Evolutionary conservation across 2,113 vertebrate species (phyloP).

Genomic region (Chaenogobius annularis): DNA sequence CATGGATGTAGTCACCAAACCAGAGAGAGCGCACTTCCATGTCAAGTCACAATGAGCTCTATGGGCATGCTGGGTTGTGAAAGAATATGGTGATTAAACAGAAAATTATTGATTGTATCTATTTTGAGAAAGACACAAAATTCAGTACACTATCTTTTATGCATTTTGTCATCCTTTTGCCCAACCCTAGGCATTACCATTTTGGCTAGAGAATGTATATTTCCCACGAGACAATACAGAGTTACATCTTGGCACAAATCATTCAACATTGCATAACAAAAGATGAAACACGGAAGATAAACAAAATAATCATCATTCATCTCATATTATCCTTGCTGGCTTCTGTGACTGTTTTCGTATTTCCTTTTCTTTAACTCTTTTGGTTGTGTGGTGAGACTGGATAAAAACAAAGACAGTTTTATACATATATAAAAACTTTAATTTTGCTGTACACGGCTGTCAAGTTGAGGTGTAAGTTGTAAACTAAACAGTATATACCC

Average conservation of each 20-base stretch:
- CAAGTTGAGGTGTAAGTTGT: constrained; percentile 6
- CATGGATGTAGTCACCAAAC: constrained; percentile 61
- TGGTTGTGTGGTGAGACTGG: constrained; percentile 1
- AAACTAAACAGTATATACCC: constrained; percentile 5
- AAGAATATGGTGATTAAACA: constrained; percentile 24
- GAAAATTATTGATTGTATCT: constrained; percentile 43
- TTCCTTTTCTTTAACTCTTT: background rate
- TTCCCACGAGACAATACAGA: constrained; percentile 73
- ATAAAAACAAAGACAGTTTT: background rate
- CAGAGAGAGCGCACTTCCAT: constrained; percentile 64
- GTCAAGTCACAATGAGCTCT: constrained; percentile 70
- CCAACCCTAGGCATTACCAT: constrained; percentile 63
- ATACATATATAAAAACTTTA: background rate
- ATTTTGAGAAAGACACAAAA: constrained; percentile 46
- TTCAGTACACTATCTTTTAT: constrained; percentile 45
- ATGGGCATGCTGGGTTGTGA: constrained; percentile 69
- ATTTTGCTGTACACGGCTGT: background rate
- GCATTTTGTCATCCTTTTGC: constrained; percentile 49
- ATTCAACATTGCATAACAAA: constrained; percentile 75
- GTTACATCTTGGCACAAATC: constrained; percentile 75
- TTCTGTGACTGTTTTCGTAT: constrained; percentile 18
- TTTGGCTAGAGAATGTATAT: constrained; percentile 68
- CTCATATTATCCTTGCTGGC: constrained; percentile 52
- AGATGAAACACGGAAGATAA: constrained; percentile 73
- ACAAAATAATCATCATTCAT: constrained; percentile 72